Evolutionary conservation across 2,797 vertebrate genomes (phyloP), one percentile per base, ranked within the genome.

Genomic region (Neosalanx taihuensis): DNA sequence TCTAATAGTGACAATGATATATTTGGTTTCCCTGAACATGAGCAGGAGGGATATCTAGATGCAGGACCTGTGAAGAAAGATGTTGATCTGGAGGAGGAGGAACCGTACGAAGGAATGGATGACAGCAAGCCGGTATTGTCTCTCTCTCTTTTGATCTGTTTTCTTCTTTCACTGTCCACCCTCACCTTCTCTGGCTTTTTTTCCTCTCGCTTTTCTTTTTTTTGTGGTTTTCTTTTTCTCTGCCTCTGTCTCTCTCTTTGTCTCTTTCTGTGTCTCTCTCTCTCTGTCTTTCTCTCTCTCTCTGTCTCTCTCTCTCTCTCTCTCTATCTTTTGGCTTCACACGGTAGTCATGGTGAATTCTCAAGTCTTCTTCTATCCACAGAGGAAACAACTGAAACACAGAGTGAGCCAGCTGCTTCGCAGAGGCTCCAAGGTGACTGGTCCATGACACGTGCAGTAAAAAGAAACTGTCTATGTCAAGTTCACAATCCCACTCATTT

Each of bases 401-500:
- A 17, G 26, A 3, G 26, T 67, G 5, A 26, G 41, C 13, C 46
- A 30, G 23, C 3, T 67, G 46, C 46, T 51, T 17, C 65, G 23
- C 26, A 67, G 46, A 53, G 46, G 23, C 31, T 67, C 65, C 15
- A 67, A 53, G 65, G 65, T 67, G 10, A 65, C 35, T 33, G 20
- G n/a, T 46, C 56, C 18, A 29, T 26, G 20, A 26, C 20, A 23
- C 29, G 58, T 13, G 2, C 23, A 4, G n/a, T 29, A 18, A 10
- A 17, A 35, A 15, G 15, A 15, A 7, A 20, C 57, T 26, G 7
- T 7, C 1, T 13, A 9, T 37, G 35, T 46, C 41, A 46, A 46
- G 13, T 12, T 46, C 41, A 46, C 41, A 12, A 46, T 46, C 41
- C 41, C 41, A 9, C 41, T 46, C 41, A 37, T 37, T 37, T 37